A percentile compares a stretch with the other conserved stretches of the same genome.
Conservation (phyloP, 2,113 vertebrate species). For the Nannobrachium achirus region DNA sequence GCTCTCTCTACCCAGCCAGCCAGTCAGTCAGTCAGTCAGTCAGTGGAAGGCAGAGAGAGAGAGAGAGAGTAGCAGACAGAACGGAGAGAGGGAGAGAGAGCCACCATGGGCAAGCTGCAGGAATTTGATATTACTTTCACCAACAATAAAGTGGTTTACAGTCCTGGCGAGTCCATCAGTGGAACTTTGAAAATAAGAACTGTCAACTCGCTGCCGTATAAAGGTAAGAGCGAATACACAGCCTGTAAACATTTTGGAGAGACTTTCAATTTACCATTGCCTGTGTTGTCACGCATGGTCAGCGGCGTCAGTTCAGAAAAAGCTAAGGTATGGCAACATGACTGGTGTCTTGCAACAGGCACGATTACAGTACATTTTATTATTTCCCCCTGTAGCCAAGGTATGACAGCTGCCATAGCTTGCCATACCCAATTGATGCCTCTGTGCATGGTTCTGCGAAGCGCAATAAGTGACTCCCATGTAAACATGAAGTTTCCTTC, state of each 20-base stretch:
- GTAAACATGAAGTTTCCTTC: slow-evolving; percentile 47
- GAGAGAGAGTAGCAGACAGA: slow-evolving; percentile 6
- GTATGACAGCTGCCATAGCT: too few relatives aligned
- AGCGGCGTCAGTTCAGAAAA: too few relatives aligned
- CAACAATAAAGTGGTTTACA: slow-evolving; percentile 91
- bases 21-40: too few relatives aligned
- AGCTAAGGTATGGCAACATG: too few relatives aligned
- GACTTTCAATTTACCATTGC: neutral
- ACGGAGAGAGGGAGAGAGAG: slow-evolving; percentile 10
- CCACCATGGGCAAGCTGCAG: slow-evolving; percentile 91
- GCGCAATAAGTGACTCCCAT: neutral
- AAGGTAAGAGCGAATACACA: slow-evolving; percentile 81
- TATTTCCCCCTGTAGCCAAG: too few relatives aligned
- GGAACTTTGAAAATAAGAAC: slow-evolving; percentile 87
- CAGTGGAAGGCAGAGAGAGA: slow-evolving; percentile 12
- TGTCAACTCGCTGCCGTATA: slow-evolving; percentile 83
- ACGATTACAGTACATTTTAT: too few relatives aligned
- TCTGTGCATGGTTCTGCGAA: neutral
- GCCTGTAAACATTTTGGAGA: neutral
- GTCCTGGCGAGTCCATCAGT: slow-evolving; percentile 89
- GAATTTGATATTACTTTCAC: slow-evolving; percentile 89
- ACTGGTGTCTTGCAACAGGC: too few relatives aligned
- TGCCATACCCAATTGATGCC: too few relatives aligned
- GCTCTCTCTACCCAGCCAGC: too few relatives aligned
- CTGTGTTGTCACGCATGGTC: too few relatives aligned